Base-by-base conservation (phyloP, 2,797 vertebrate genomes). In the Sternotherus odoratus region DNA sequence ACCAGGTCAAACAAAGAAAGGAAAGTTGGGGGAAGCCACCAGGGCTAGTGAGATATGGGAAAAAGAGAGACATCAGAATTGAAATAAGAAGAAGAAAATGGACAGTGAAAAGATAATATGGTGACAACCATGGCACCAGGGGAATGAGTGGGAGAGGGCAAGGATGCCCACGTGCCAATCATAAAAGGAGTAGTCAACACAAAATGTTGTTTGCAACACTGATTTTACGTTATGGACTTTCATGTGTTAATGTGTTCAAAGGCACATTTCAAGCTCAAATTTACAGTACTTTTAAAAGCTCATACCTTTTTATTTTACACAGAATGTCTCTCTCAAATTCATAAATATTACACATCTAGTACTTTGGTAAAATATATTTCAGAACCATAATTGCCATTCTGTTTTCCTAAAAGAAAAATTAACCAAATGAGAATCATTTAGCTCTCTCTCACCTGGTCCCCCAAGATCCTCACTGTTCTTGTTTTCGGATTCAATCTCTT, bases 401-500 rank as follows among this genome's bases (percentile, higher is more conserved):
- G 50, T 86, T 91, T 72, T 91, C 82, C 90, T 57, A 69, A 12
- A 66, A 66, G 66, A 87, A 83, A 72, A 57, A 66, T 48, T 46
- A 91, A 77, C 50, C 3, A 88, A 72, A 92, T 82, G 43, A 82
- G 26, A 36, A 33, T 49, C 90, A 30, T 80, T 79, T 88, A 33
- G 3, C 53, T 56, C 72, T 88, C 39, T 88, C 98, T 96, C 85
- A 98, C 98, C 97, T 98, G 98, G 94, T 97, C 99, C 99, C 92
- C 98, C 98, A 85, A 98, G 97, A 80, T 95, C 97, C 83, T 99
- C 97, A 46, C 98, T 98, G 96, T 98, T 98, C 82, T 98, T 98
- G 96, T 99, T 99, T 95, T 99, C 99, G 86, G 91, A 98, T 97
- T 99, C 99, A 50, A 99, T 99, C 98, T 99, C 99, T 94, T 98